Conservation (phyloP, 1,140 invertebrate species). For the Eufriesea mexicana region DNA sequence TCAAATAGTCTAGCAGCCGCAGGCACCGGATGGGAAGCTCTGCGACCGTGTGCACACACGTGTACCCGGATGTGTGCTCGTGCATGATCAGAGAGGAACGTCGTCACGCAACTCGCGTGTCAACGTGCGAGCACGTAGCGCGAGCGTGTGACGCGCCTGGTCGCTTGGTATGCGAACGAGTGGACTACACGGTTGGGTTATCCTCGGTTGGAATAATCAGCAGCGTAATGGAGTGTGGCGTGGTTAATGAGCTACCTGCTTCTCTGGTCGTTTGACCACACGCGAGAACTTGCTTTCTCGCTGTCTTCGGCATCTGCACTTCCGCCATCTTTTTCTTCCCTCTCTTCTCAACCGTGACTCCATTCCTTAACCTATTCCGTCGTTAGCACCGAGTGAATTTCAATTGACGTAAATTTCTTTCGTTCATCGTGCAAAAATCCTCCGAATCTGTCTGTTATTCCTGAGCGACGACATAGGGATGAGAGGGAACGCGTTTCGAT, state of each 20-base stretch:
- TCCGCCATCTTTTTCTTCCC: background rate
- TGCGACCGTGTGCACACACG: background rate
- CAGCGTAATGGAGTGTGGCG: conserved; percentile 27
- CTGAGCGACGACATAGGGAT: too few relatives aligned
- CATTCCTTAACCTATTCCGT: background rate
- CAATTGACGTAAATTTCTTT: too few relatives aligned
- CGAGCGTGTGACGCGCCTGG: background rate
- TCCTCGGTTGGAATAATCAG: conserved; percentile 31
- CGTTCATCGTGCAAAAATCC: too few relatives aligned
- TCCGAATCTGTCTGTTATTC: too few relatives aligned
- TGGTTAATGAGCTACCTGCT: conserved; percentile 21
- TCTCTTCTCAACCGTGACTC: background rate
- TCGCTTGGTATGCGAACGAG: conserved; percentile 31
- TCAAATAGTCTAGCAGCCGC: conserved; percentile 40
- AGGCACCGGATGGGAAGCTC: background rate
- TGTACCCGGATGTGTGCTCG: background rate
- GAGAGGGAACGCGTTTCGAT: too few relatives aligned
- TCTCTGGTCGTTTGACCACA: background rate
- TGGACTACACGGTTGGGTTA: conserved; percentile 5
- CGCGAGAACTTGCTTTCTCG: background rate
- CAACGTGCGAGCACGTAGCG: conserved; percentile 17
- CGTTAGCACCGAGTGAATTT: too few relatives aligned
- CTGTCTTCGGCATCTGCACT: background rate
- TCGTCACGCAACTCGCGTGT: conserved; percentile 13
- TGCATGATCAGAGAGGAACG: background rate